These are phyloP conservation scores for Diplodus sargus DNA, from an alignment of 2,797 vertebrate species.

Conservation along the genomic window DNA sequence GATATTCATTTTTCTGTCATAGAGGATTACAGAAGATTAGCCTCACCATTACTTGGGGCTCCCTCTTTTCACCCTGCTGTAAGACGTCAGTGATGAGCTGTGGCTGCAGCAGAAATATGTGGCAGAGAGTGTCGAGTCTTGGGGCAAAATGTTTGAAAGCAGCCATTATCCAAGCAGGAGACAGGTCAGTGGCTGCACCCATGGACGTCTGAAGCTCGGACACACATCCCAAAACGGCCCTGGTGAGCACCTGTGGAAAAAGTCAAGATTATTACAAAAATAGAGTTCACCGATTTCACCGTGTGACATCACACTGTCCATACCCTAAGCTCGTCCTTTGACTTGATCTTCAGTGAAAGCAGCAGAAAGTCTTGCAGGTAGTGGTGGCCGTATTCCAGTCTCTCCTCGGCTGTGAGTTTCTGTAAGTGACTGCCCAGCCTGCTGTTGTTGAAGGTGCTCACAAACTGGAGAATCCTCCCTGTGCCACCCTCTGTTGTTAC, in stretches of 20 bases:
- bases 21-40: neutral
- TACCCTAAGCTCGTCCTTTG: conserved; percentile 74
- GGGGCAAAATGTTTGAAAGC: conserved; percentile 67
- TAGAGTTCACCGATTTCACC: neutral
- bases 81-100: conserved; percentile 34
- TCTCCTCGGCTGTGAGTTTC: conserved; percentile 71
- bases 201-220: conserved; percentile 73
- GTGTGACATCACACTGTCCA: neutral
- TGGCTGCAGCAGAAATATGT: conserved; percentile 75
- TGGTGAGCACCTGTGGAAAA: conserved; percentile 69
- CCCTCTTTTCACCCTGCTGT: conserved; percentile 22
- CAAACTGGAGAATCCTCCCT: conserved; percentile 74
- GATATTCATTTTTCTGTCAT: too few species aligned
- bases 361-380: conserved; percentile 82
- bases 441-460: conserved; percentile 75
- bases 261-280: neutral
- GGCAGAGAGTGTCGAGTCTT: conserved; percentile 77
- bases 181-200: conserved; percentile 52
- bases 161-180: conserved; percentile 82
- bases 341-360: conserved; percentile 73
- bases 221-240: conserved; percentile 72
- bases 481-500: conserved; percentile 52
- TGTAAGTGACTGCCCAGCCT: conserved; percentile 64
- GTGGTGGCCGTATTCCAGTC: conserved; percentile 39
- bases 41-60: conserved; percentile 73